A percentile compares a stretch with the other conserved stretches of the same genome.
Conservation (phyloP, 2,113 vertebrate species). For the Ptilonorhynchus violaceus region DNA sequence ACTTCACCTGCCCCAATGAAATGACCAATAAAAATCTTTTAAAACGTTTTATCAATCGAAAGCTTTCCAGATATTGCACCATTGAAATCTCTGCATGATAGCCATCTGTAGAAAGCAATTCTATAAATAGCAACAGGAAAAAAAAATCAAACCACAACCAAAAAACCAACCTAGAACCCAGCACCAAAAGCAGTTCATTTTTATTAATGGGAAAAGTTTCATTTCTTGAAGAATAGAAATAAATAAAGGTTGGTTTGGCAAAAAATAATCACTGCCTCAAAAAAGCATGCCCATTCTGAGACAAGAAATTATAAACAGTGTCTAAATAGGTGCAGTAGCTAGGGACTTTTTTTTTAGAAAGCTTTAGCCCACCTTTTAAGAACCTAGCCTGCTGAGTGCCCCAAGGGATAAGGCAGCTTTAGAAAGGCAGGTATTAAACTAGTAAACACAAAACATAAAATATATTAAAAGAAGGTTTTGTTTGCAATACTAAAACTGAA, state of each 20-base stretch:
- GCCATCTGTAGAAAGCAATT: background rate
- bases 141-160: rapidly evolving
- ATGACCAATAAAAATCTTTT: background rate
- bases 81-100: background rate
- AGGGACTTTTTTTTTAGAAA: background rate
- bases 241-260: background rate
- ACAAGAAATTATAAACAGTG: background rate
- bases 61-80: background rate
- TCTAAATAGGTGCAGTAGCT: background rate
- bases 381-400: background rate
- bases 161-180: rapidly evolving
- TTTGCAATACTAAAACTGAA: background rate
- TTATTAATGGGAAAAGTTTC: background rate
- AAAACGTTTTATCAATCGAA: background rate
- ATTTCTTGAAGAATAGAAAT: background rate
- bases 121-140: background rate
- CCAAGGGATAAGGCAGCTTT: rapidly evolving
- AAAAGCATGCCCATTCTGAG: background rate
- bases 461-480: background rate
- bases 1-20: background rate
- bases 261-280: background rate
- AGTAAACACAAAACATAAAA: background rate
- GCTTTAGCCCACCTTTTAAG: background rate
- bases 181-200: rapidly evolving
- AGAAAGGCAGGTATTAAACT: background rate